Percentiles rank a stretch among this genome's conserved stretches.
These are phyloP conservation scores for Copidosoma floridanum DNA, from an alignment of 1,140 invertebrate genomes.

Conservation along the genomic window DNA sequence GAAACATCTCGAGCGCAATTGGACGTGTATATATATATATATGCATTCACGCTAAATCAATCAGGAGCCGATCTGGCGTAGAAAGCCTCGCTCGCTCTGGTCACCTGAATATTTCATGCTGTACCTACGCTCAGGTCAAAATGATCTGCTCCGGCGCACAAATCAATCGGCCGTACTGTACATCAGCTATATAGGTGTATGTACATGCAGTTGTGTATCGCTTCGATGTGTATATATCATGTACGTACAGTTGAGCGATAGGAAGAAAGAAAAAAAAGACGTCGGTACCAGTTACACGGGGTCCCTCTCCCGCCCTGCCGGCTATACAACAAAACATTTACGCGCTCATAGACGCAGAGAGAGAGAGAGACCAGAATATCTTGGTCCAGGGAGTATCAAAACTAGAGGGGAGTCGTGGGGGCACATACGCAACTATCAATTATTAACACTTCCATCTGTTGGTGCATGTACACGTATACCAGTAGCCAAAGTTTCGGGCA, in stretches of 20 bases:
- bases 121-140: slow-evolving; percentile 2
- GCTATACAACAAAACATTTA: no score
- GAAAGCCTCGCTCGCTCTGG: neutral
- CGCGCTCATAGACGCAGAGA: no score
- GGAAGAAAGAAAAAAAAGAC: no score
- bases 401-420: slow-evolving; percentile 44
- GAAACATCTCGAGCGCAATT: neutral
- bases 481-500: slow-evolving; percentile 20
- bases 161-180: slow-evolving; percentile 26
- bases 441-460: slow-evolving; percentile 55
- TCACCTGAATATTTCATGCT: slow-evolving; percentile 20
- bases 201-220: no score
- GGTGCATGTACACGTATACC: no score
- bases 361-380: no score
- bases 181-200: no score
- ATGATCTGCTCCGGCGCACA: slow-evolving; percentile 5
- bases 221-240: no score
- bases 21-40: neutral
- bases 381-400: slow-evolving; percentile 33
- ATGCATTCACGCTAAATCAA: slow-evolving; percentile 1
- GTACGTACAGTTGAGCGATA: no score
- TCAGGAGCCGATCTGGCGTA: neutral
- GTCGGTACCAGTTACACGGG: no score
- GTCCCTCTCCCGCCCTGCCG: no score
- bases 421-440: slow-evolving; percentile 51